Percentiles rank a stretch among this genome's conserved stretches.
Conservation (phyloP, 2,888 invertebrate species). For the Andrena marginata region DNA sequence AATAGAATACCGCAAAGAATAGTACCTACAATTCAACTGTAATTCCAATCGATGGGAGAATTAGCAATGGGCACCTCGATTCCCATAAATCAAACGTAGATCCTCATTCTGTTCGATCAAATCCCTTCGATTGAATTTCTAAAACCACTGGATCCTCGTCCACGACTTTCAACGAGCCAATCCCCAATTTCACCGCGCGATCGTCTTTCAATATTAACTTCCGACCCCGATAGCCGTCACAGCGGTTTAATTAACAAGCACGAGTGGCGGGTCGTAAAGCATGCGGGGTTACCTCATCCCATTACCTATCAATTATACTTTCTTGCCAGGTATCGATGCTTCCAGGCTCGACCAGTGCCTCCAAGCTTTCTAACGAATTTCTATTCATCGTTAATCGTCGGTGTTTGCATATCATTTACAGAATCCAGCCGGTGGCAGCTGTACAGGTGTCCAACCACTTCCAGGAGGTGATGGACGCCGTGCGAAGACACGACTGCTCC, state of each 20-base stretch:
- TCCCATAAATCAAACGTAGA: too few species aligned
- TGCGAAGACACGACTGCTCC: conserved; percentile 89
- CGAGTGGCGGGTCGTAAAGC: conserved; percentile 3
- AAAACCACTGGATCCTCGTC: not conserved
- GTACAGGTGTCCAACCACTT: conserved; percentile 89
- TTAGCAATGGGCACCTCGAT: too few species aligned
- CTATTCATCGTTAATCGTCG: conserved; percentile 55
- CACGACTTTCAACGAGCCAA: not conserved
- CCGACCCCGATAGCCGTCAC: not conserved
- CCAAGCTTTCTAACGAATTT: conserved; percentile 55
- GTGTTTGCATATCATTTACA: conserved; percentile 76
- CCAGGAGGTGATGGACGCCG: conserved; percentile 91
- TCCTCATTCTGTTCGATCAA: not conserved
- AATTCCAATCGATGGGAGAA: not conserved
- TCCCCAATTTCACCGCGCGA: not conserved
- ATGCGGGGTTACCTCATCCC: not conserved
- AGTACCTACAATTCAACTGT: too few species aligned
- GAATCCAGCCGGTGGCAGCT: conserved; percentile 88
- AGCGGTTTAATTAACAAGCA: not conserved
- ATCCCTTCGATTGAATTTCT: not conserved
- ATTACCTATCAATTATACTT: conserved; percentile 47
- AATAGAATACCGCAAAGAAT: too few species aligned
- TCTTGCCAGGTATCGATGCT: conserved; percentile 18
- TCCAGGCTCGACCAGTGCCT: not conserved
- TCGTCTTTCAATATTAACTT: conserved; percentile 6